Evolutionary conservation across 1,140 invertebrate genomes (phyloP), one percentile per base, ranked within the genome.

Genomic region (Mercenaria mercenaria): DNA sequence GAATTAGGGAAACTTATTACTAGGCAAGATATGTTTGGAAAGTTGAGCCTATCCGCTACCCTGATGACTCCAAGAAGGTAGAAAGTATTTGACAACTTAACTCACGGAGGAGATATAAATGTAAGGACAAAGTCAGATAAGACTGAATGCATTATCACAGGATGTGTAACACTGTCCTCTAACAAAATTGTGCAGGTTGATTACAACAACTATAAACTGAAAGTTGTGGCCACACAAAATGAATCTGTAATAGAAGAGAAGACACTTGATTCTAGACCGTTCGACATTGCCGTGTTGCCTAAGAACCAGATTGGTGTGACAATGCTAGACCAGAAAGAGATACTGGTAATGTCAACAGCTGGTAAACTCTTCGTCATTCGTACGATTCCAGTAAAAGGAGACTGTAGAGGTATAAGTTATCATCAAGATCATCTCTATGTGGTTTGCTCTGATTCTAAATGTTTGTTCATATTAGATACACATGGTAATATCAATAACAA

Each of bases 401-500:
- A 29, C 26, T 64, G 59, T 15, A 8, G 26, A 6, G 59, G 59
- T 29, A 29, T 64, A 64, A 26, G 6, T n/a, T 64, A 4, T n/a
- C 26, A 64, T 64, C 59, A 29, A 64, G 59, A 64, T 64, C n/a
- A 26, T 64, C 59, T 64, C 4, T 64, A 64, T 64, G 59, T 64
- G n/a, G n/a, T 29, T 29, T 64, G 59, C 29, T 26, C n/a, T 11
- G 59, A 29, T 29, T 26, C 59, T 64, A 3, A 11, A 64, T 64
- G 59, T 64, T 23, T 64, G 11, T 1, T 64, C 29, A 29, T 64
- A 26, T n/a, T 64, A 15, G 26, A 64, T 64, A 26, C 20, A n/a
- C 59, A 64, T 10, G 59, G 59, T 29, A 29, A 64, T 64, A n/a
- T 29, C 6, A 26, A 29, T 11, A 64, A 64, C n/a, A 64, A 26